Evolutionary conservation across 2,113 vertebrate species (phyloP), one percentile per base, ranked within the genome.

Genomic region (Hippocampus barbouri): DNA sequence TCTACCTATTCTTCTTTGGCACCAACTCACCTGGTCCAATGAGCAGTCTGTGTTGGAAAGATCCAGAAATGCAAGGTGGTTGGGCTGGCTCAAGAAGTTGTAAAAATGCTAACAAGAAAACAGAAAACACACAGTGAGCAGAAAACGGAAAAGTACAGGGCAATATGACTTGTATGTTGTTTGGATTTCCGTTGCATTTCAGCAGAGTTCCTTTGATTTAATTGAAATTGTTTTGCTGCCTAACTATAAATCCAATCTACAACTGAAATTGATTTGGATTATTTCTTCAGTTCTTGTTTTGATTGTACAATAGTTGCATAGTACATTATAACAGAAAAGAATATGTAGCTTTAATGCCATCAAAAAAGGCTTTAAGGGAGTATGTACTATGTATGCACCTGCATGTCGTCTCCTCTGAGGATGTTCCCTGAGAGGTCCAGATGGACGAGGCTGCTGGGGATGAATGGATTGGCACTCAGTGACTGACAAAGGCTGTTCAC

Each of bases 401-500:
- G 89, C 86, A 91, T 88, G 85, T 91, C 89, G 23, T 91, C 89
- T 83, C 88, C 89, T 84, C 88, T 47, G 74, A 91, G 86, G 79
- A 91, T 81, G 60, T 91, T 91, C 83, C 89, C 89, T 91, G 89
- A 91, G 87, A 91, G 88, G 82, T 91, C 89, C 87, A 91, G 86
- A 86, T 91, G 89, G 88, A 89, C 85, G 62, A 91, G 83, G 85
- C 88, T 89, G 85, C 83, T 85, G 81, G 87, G 81, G 79, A 89
- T 91, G 81, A 81, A 89, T 16, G 81, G 83, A 79, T 88, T 91
- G 89, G 89, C 89, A 89, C 89, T 86, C 85, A 91, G 82, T 86
- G 89, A 91, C 85, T 91, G 89, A 76, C 88, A 91, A 86, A 91
- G 87, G 85, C 89, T 89, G 81, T 91, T 91, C 86, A 91, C 88